Conservation (phyloP, 1,140 invertebrate species). For the Drosophila fuyamai region DNA sequence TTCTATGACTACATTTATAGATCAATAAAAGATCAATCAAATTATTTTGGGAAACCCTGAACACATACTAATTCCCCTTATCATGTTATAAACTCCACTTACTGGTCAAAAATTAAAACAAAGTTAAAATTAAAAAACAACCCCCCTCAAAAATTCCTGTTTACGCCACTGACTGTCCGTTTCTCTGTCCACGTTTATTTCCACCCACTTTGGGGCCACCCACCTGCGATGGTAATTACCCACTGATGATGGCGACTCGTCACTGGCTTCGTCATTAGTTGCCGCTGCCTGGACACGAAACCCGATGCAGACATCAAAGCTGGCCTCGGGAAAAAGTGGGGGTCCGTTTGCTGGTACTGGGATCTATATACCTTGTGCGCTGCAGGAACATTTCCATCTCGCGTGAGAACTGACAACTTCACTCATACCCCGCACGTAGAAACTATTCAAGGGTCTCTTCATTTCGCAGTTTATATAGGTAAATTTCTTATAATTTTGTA, state of each 20-base stretch:
- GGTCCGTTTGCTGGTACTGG: background rate
- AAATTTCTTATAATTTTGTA: too few species aligned
- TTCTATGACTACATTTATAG: too few species aligned
- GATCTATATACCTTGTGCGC: constrained; percentile 6
- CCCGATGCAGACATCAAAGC: constrained; percentile 49
- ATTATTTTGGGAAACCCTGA: too few species aligned
- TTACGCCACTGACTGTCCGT: constrained; percentile 4
- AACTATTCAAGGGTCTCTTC: background rate
- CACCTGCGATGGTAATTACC: constrained; percentile 53
- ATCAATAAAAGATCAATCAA: too few species aligned
- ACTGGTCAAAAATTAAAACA: too few species aligned
- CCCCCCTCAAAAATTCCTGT: too few species aligned
- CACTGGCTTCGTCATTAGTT: constrained; percentile 47
- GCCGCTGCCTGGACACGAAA: constrained; percentile 31
- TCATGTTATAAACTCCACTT: too few species aligned
- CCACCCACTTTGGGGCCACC: constrained; percentile 11
- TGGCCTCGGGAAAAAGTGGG: constrained; percentile 1
- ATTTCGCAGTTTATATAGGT: background rate
- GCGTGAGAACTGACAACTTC: constrained; percentile 19
- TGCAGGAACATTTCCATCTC: constrained; percentile 17
- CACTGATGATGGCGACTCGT: constrained; percentile 43
- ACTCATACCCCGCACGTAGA: background rate
- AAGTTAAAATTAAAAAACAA: too few species aligned
- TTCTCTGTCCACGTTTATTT: constrained; percentile 32
- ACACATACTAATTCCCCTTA: too few species aligned